These are phyloP conservation scores for Melipona quadrifasciata DNA, from an alignment of 1,140 invertebrate genomes.

Conservation along the genomic window DNA sequence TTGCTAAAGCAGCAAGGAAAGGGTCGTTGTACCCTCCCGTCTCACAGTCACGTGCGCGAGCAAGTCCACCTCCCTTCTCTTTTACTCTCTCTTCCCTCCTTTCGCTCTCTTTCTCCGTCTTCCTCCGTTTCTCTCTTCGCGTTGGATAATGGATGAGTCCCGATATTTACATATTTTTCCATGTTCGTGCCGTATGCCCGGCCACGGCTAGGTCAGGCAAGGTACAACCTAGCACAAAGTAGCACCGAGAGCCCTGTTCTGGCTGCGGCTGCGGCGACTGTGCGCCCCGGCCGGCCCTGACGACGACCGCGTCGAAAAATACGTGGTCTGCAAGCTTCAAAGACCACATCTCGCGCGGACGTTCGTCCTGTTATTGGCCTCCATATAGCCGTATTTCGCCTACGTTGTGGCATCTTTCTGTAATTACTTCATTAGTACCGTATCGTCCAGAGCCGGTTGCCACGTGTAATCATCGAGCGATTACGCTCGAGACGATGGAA, in stretches of 20 bases:
- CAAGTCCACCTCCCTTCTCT: slow-evolving; percentile 14
- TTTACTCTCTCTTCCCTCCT: slow-evolving; percentile 34
- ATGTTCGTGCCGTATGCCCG: slow-evolving; percentile 69
- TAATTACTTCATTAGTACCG: not conserved
- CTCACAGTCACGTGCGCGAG: slow-evolving; percentile 39
- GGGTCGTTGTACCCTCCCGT: slow-evolving; percentile 65
- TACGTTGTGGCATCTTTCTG: not conserved
- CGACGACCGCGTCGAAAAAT: not conserved
- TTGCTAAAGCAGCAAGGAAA: slow-evolving; percentile 58
- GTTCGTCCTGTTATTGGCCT: not conserved
- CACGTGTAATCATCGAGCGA: not conserved
- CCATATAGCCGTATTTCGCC: not conserved
- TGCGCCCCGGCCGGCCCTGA: not conserved
- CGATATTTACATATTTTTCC: slow-evolving; percentile 77
- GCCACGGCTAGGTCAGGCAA: slow-evolving; percentile 69
- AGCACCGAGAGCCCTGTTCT: slow-evolving; percentile 39
- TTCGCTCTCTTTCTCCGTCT: slow-evolving; percentile 20
- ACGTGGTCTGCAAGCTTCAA: no score
- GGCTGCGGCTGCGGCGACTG: not conserved
- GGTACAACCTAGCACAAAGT: slow-evolving; percentile 75
- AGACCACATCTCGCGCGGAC: not conserved
- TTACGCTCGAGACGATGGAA: not conserved
- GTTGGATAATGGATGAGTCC: slow-evolving; percentile 72
- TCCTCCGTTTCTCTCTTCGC: slow-evolving; percentile 55
- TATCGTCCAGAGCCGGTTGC: not conserved